Conservation (phyloP, 2,113 vertebrate species). For the Rhagologus leucostigma region DNA sequence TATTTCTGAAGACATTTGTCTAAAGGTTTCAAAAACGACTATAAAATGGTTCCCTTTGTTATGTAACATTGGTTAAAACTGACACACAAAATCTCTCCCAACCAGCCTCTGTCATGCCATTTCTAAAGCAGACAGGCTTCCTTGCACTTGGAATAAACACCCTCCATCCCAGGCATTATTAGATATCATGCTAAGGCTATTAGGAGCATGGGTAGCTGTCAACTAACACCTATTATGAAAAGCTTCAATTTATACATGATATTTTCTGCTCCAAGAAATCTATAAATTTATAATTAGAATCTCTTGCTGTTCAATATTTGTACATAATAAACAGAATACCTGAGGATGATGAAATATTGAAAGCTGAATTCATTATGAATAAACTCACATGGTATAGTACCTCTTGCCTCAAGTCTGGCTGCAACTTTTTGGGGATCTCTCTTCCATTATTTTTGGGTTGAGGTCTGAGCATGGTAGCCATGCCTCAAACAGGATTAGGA, state of each 20-base stretch:
- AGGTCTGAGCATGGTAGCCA: slow-evolving; percentile 72
- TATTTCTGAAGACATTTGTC: slow-evolving; percentile 77
- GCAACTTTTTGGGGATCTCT: slow-evolving; percentile 77
- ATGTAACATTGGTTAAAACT: slow-evolving; percentile 57
- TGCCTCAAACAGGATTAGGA: slow-evolving; percentile 80
- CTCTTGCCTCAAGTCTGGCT: slow-evolving; percentile 82
- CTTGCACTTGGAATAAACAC: background rate
- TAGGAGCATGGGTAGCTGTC: slow-evolving; percentile 60
- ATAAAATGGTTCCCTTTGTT: slow-evolving; percentile 71
- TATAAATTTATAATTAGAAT: slow-evolving; percentile 76
- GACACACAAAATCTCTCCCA: slow-evolving; percentile 3
- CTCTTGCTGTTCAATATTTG: slow-evolving; percentile 88
- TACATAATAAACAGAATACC: slow-evolving; percentile 85
- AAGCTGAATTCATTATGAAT: slow-evolving; percentile 87
- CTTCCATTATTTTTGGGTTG: slow-evolving; percentile 68
- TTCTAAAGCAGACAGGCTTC: background rate
- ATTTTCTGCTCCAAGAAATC: slow-evolving; percentile 70
- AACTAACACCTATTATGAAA: slow-evolving; percentile 66
- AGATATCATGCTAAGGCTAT: slow-evolving; percentile 18
- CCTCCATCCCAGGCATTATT: background rate
- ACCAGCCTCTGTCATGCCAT: background rate
- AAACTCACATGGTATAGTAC: slow-evolving; percentile 76
- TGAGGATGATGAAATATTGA: slow-evolving; percentile 87
- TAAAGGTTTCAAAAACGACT: slow-evolving; percentile 68
- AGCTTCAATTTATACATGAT: slow-evolving; percentile 61